Evolutionary conservation across 1,140 invertebrate species (phyloP).

Genomic region (Hyles vespertilio): DNA sequence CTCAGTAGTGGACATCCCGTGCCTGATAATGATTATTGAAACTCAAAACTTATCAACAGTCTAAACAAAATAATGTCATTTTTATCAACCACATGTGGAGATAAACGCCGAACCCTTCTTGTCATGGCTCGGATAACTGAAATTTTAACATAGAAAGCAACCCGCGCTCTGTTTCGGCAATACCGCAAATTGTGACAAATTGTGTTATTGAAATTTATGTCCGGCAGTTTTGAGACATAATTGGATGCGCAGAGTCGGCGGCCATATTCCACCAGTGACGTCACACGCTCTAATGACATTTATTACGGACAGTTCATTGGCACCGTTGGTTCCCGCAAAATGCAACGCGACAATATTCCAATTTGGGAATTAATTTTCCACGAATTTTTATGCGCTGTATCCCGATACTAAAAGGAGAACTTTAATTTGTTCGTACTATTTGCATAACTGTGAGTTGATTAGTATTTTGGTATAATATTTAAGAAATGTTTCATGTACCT

Average conservation of each 20-base stretch:
- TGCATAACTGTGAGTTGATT: too few species aligned
- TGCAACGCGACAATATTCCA: conserved; percentile 31
- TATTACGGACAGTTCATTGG: conserved; percentile 61
- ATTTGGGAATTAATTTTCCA: conserved; percentile 55
- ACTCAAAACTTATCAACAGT: too few species aligned
- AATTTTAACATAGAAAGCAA: conserved; percentile 34
- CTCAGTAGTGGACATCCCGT: too few species aligned
- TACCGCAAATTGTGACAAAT: conserved; percentile 59
- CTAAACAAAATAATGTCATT: too few species aligned
- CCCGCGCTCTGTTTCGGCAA: conserved; percentile 26
- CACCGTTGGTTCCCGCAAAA: conserved; percentile 37
- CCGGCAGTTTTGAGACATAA: conserved; percentile 62
- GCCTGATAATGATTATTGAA: too few species aligned
- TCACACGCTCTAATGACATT: conserved; percentile 62
- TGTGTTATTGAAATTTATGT: conserved; percentile 66
- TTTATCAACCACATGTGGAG: too few species aligned
- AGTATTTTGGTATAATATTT: too few species aligned
- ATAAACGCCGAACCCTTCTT: too few species aligned
- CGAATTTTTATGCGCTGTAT: conserved; percentile 14
- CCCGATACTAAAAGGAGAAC: too few species aligned
- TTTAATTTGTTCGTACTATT: too few species aligned
- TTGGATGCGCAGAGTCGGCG: conserved; percentile 54
- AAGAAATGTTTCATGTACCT: too few species aligned
- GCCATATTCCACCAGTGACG: conserved; percentile 53
- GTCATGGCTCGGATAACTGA: too few species aligned